Conservation (phyloP, 2,888 invertebrate genomes). For the Sesia bembeciformis region DNA sequence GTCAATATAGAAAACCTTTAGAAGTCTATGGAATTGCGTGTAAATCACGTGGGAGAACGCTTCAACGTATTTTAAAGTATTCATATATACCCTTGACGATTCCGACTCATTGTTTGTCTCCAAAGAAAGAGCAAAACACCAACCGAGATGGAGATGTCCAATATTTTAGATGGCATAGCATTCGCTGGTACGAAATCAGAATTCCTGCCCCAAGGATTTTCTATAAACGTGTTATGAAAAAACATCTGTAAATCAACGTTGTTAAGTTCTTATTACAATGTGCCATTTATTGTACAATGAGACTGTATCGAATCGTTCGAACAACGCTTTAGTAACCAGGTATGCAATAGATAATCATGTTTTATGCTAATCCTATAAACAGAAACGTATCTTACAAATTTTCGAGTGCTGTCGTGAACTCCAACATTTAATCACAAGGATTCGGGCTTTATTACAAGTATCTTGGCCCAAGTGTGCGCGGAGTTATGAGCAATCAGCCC, state of each 20-base stretch:
- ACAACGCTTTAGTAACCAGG: slow-evolving; percentile 64
- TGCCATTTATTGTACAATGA: slow-evolving; percentile 25
- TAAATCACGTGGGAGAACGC: background rate
- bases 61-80: slow-evolving; percentile 48
- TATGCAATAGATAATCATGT: slow-evolving; percentile 69
- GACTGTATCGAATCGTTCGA: slow-evolving; percentile 49
- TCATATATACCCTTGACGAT: slow-evolving; percentile 67
- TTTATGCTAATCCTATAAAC: slow-evolving; percentile 64
- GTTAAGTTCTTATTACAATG: slow-evolving; percentile 40
- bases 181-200: slow-evolving; percentile 67
- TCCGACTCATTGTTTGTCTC: slow-evolving; percentile 67
- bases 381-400: slow-evolving; percentile 65
- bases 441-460: slow-evolving; percentile 37
- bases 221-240: slow-evolving; percentile 23
- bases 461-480: slow-evolving; percentile 22
- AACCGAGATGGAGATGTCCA: slow-evolving; percentile 72
- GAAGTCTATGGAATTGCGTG: too few relatives aligned
- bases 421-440: slow-evolving; percentile 29
- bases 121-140: slow-evolving; percentile 67
- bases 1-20: too few relatives aligned
- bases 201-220: slow-evolving; percentile 61
- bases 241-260: slow-evolving; percentile 32
- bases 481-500: slow-evolving; percentile 67
- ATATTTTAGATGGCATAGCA: slow-evolving; percentile 75
- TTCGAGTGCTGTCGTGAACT: slow-evolving; percentile 43